Evolutionary conservation across 2,888 invertebrate species (phyloP), one percentile per base, ranked within the genome.

Genomic region (Zootermopsis nevadensis): DNA sequence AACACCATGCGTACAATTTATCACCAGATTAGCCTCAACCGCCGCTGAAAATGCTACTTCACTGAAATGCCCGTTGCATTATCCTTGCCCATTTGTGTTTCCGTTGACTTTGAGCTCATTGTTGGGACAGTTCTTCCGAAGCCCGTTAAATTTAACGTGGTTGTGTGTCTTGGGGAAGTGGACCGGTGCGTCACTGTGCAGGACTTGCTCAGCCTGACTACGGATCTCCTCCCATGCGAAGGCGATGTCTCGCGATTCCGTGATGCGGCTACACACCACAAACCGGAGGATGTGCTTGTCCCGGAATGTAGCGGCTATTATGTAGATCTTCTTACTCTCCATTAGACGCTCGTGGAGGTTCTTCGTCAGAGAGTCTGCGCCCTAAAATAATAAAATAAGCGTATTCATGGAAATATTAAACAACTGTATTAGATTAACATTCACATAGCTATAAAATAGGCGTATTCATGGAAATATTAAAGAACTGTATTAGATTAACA

Each of bases 161-260:
- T 30, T 42, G 35, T 38, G 19, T 24, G 55, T 66, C 66, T 79
- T 79, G 55, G 22, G 3, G 33, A 60, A 22, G n/a, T 38, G n/a
- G n/a, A 38, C 2, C 10, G n/a, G 35, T 6, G 4, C n/a, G 31
- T 60, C 60, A 27, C 6, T 38, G 22, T n/a, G 53, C 10, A 81
- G 81, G n/a, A 82, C 53, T 22, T 8, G 4, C 3, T 69, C 77
- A 1, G 94, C 89, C 86, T 94, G 93, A 67, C 91, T 89, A 86
- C 90, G 90, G 81, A 97, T 94, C 88, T 95, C 94, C 91, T 93
- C 93, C 93, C 94, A 94, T 42, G 97, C 95, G 87, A 91, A 95
- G 19, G 93, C 92, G 35, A 98, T 91, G 88, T 98, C 97, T 33
- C 92, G 90, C 38, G 91, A 91, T 81, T 92, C 92, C 0, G 95